Evolutionary conservation across 2,113 vertebrate genomes (phyloP), one percentile per base, ranked within the genome.

Genomic region (Fulica atra): DNA sequence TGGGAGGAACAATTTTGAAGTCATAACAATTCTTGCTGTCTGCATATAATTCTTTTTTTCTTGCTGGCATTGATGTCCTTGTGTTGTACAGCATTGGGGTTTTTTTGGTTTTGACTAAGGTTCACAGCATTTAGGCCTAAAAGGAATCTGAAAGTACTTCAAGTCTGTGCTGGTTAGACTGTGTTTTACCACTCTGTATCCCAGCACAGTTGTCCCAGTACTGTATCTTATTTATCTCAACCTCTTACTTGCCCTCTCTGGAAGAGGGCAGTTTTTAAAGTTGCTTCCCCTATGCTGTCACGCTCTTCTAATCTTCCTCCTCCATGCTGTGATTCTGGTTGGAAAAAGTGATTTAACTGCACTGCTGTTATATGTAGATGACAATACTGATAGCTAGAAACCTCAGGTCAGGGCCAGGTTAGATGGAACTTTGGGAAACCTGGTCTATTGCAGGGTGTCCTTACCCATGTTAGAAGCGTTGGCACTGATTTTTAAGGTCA

Each of bases 361-460:
- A 3, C 20, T n/a, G 36, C 7, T 60, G 9, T 3, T 51, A 1
- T 3, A 2, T 2, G 18, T 8, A 31, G 69, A 2, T 48, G 38
- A 25, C 6, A 6, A 6, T 13, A 7, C 2, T 20, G 50, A 13
- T 3, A 28, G 8, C 20, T 16, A n/a, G 7, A 24, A 42, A 24
- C 24, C 13, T 26, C 13, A 1, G 29, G 21, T 28, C 16, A 21
- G n/a, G 63, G 17, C 26, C 51, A 53, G 25, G 51, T 53, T 53
- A 7, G 25, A 53, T 53, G 51, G 51, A 15, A 26, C 51, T 53
- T 53, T 28, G 51, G 51, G 51, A 26, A 53, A 53, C 51, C 25
- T 28, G 25, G 24, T 53, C 51, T 53, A 53, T 25, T 53, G 51
- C 25, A 28, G 51, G 26, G 51, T 53, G 24, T 28, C 26, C 51